A percentile compares a stretch with the other conserved stretches of the same genome.
Conservation (phyloP, 1,140 invertebrate species). For the Brachionus koreanus region DNA sequence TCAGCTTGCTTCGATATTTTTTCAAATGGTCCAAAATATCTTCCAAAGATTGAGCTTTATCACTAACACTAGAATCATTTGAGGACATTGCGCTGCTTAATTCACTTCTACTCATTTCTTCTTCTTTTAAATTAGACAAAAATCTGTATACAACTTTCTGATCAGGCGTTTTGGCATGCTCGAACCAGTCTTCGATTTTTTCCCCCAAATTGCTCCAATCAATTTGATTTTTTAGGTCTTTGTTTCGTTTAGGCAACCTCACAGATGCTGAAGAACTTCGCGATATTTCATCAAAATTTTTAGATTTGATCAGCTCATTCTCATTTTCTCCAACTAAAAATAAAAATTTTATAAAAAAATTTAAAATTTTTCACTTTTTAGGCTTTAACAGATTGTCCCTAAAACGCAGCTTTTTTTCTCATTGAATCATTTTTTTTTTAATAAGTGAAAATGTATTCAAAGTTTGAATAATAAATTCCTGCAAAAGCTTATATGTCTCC, state of each 20-base stretch:
- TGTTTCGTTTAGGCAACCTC: neutral
- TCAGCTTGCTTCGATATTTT: slow-evolving; percentile 17
- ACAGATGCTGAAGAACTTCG: neutral
- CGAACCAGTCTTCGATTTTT: slow-evolving; percentile 39
- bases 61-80: neutral
- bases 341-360: neutral
- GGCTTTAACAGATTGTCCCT: no score
- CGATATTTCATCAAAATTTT: neutral
- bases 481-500: no score
- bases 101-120: neutral
- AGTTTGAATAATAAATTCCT: no score
- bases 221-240: neutral
- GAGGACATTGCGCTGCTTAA: neutral
- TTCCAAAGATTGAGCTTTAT: slow-evolving; percentile 22
- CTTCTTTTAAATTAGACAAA: neutral
- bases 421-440: no score
- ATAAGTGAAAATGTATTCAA: no score
- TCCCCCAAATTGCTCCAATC: slow-evolving; percentile 24
- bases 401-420: no score
- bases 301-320: neutral
- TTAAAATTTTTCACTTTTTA: no score
- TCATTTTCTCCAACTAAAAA: neutral
- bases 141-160: slow-evolving; percentile 36
- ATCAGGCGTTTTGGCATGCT: slow-evolving; percentile 26
- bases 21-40: slow-evolving; percentile 34